phyloP scores from a whole-genome alignment of 2,113 vertebrate genomes.

The Orientallactaga bullata region DNA sequence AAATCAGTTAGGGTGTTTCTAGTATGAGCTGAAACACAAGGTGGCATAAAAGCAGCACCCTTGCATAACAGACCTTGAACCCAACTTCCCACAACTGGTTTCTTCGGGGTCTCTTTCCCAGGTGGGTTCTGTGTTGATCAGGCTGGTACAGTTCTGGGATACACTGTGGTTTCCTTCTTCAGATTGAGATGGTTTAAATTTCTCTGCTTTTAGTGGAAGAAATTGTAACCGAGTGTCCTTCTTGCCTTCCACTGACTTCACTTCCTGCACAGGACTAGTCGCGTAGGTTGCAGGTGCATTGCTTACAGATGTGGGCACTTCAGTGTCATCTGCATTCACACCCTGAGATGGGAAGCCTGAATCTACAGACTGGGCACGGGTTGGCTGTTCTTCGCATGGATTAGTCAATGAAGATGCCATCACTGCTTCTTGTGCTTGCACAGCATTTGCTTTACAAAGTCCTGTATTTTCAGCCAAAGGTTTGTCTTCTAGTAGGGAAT shows the following conservation, averaged over 20 bases:
- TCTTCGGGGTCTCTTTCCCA: too few species aligned
- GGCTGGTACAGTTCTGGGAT: slow-evolving; percentile 49
- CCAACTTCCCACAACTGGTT: slow-evolving; percentile 87
- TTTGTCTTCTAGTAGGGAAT: slow-evolving; percentile 24
- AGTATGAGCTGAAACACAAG: slow-evolving; percentile 79
- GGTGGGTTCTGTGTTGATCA: slow-evolving; percentile 74
- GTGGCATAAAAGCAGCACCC: slow-evolving; percentile 84
- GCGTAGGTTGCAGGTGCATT: background rate
- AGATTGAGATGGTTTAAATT: slow-evolving; percentile 41
- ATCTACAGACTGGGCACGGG: background rate
- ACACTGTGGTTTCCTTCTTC: slow-evolving; percentile 41
- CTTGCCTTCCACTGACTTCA: background rate
- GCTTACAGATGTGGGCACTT: background rate
- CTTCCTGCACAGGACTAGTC: background rate
- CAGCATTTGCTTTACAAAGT: slow-evolving; percentile 10
- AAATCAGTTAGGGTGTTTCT: slow-evolving; percentile 75
- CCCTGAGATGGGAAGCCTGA: background rate
- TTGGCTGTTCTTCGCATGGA: background rate
- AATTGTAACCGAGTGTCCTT: slow-evolving; percentile 41
- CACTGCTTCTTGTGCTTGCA: background rate
- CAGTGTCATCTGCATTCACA: background rate
- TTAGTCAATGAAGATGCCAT: slow-evolving; percentile 8
- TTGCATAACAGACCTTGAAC: slow-evolving; percentile 87
- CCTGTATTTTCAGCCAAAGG: slow-evolving; percentile 39
- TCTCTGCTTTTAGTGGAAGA: slow-evolving; percentile 52